Evolutionary conservation across 2,888 invertebrate species (phyloP), one percentile per base, ranked within the genome.

Genomic region (Parapristionchus giblindavisi): DNA sequence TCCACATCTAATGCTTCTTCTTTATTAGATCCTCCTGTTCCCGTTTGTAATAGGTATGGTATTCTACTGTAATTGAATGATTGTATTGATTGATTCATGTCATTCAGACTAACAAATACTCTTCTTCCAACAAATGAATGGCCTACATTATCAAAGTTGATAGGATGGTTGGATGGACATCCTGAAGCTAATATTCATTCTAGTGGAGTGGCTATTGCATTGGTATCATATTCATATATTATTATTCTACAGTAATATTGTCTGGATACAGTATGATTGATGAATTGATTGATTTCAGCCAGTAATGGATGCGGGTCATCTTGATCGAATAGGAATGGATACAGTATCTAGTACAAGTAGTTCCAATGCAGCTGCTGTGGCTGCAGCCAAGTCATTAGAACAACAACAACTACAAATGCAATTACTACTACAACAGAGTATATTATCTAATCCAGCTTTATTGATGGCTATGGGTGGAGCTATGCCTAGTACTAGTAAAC

Each of bases 341-440:
- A 29, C 79, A 27, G 60, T 70, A 3, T 61, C 78, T 21, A 51
- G 75, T 4, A 65, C 78, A 8, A 48, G 72, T 24, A 43, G 75
- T 1, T 61, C 80, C 17, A 52, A 79, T n/a, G 56, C 80, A 11
- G 38, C 71, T n/a, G 70, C 79, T 2, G 60, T 77, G 3, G 68
- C 76, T n/a, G 76, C 76, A 17, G 71, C 78, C 76, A 79, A 82
- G 40, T 68, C 77, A 56, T 60, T 83, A 2, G 82, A 85, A 61
- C 77, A 82, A 81, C 79, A 79, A 48, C 43, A 78, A 73, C 48
- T 77, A 24, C 63, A 78, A 56, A 79, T 80, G 65, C 83, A 83
- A 71, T 75, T 79, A 36, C 75, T 83, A 56, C 75, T 81, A 51
- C 81, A 80, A 34, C 82, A 82, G 61, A 66, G 77, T 34, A 54